These are phyloP conservation scores for Diphyllodes magnificus DNA, from an alignment of 2,113 vertebrate genomes.

Conservation along the genomic window DNA sequence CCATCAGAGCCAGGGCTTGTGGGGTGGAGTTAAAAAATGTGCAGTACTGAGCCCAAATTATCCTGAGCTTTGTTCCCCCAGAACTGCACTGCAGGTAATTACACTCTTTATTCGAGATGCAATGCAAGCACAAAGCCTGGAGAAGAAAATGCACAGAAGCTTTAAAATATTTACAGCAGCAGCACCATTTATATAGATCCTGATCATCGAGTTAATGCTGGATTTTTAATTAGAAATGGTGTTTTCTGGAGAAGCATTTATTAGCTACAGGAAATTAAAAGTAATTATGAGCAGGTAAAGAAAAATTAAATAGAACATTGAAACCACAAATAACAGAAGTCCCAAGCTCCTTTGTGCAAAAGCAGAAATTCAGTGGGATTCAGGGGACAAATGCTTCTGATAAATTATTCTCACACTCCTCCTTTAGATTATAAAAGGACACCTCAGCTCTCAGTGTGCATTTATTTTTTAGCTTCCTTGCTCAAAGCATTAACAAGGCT, in stretches of 20 bases:
- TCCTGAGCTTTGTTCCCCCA: background rate
- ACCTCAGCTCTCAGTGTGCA: background rate
- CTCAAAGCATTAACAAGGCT: background rate
- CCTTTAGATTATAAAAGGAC: background rate
- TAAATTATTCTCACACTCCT: background rate
- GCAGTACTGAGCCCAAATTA: constrained; percentile 3
- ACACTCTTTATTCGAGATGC: background rate
- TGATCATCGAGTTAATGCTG: background rate
- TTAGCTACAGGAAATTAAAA: background rate
- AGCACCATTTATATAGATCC: background rate
- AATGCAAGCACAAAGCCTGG: background rate
- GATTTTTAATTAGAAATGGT: background rate
- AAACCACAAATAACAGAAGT: background rate
- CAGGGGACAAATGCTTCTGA: background rate
- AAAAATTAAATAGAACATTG: background rate
- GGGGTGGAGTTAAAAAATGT: background rate
- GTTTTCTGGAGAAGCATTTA: background rate
- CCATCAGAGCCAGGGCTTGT: background rate
- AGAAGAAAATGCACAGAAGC: background rate
- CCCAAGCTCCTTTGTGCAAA: background rate
- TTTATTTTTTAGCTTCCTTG: background rate
- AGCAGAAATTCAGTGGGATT: background rate
- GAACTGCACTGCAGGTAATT: background rate
- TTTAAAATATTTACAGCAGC: background rate
- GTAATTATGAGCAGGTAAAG: background rate